Evolutionary conservation across 2,113 vertebrate species (phyloP).

Genomic region (Paratilapia polleni): DNA sequence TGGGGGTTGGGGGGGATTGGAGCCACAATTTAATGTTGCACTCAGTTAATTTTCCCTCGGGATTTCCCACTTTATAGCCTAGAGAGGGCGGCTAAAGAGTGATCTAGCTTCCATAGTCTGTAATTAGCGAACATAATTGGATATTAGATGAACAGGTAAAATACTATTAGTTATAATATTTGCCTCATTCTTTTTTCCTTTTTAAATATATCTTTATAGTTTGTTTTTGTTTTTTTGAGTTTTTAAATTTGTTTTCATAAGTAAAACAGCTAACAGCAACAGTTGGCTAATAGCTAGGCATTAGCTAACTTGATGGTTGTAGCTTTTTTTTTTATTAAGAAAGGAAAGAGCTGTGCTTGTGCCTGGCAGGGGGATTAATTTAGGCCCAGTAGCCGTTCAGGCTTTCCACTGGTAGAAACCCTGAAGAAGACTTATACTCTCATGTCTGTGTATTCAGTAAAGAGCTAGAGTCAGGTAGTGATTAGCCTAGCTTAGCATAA

Average conservation of each 20-base stretch:
- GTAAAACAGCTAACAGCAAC: background rate
- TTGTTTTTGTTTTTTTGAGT: too few species aligned
- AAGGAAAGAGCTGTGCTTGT: background rate
- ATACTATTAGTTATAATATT: background rate
- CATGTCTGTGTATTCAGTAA: background rate
- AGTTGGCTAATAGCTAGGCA: background rate
- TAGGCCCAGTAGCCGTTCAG: background rate
- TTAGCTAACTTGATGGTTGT: background rate
- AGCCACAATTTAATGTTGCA: background rate
- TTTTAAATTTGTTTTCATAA: too few species aligned
- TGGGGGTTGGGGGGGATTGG: background rate
- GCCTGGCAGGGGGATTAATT: background rate
- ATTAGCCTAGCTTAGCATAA: background rate
- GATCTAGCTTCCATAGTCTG: background rate
- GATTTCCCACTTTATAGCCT: background rate
- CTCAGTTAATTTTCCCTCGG: background rate
- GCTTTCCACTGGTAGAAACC: background rate
- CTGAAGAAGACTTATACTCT: background rate
- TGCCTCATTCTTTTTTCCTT: background rate
- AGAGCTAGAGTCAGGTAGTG: background rate
- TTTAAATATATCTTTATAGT: background rate
- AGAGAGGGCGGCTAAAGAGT: background rate
- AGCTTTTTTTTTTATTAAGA: background rate
- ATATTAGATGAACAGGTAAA: background rate
- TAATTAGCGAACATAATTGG: background rate